Evolutionary conservation across 2,888 invertebrate species (phyloP), one percentile per base, ranked within the genome.

Genomic region (Nebria brevicollis): DNA sequence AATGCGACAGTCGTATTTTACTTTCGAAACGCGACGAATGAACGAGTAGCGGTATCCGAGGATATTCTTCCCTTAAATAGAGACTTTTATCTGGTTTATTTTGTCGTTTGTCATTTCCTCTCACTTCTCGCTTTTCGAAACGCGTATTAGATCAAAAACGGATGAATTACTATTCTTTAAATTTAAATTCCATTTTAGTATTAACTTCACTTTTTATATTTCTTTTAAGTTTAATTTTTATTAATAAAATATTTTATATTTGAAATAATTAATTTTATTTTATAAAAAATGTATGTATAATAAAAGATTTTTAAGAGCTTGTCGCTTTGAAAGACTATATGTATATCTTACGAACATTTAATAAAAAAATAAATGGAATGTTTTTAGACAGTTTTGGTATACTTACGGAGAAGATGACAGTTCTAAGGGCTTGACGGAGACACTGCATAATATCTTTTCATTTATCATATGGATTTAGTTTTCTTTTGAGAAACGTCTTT

Each of bases 61-160:
- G 25, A 76, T 66, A 77, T 77, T 77, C 77, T 72, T 72, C 77
- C 25, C 68, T 66, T 75, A 79, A 79, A 74, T 79, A 75, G 74
- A 42, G 79, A 34, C 7, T 74, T 64, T 68, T 74, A 26, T 25
- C 64, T 72, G 77, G 42, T 68, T 79, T 79, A 79, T 79, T 79
- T 79, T 73, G 75, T 26, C 65, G 65, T 25, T 66, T 78, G 78
- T 73, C 78, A 78, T 78, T 64, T 78, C 73, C 78, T 73, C 15
- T 43, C 74, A 73, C 25, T 66, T 79, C 15, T 74, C 66, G 54
- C 54, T 54, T 54, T 54, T 54, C 4, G 8, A 54, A 54, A 13
- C 54, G 54, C 54, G 54, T 54, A 8, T 3, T 11, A 11, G 7
- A 54, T 8, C 54, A 3, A 54, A 54, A 54, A 54, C 54, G 54